Evolutionary conservation across 2,888 invertebrate species (phyloP).

Genomic region (Tetheella fluctuosa): DNA sequence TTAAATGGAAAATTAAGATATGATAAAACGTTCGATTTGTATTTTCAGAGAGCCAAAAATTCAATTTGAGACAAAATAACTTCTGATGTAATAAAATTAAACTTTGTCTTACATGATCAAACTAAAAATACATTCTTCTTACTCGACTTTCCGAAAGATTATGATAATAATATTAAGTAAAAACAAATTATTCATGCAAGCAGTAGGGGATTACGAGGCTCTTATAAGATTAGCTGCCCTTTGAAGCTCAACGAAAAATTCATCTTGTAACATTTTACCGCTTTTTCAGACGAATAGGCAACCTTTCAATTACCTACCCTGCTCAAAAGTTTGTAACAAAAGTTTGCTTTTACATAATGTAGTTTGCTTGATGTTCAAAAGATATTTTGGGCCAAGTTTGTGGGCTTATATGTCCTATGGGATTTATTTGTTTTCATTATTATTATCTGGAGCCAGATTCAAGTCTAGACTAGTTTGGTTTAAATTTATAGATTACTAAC

Average conservation of each 20-base stretch:
- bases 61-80: neutral
- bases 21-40: no score
- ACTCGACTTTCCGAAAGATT: neutral
- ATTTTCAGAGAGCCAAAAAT: no score
- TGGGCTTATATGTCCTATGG: neutral
- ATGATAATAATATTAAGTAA: slow-evolving; percentile 17
- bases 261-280: slow-evolving; percentile 40
- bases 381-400: neutral
- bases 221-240: slow-evolving; percentile 43
- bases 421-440: neutral
- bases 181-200: slow-evolving; percentile 37
- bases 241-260: slow-evolving; percentile 43
- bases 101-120: neutral
- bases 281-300: slow-evolving; percentile 38
- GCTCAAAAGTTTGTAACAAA: slow-evolving; percentile 33
- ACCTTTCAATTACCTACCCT: slow-evolving; percentile 46
- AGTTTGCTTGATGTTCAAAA: slow-evolving; percentile 13
- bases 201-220: slow-evolving; percentile 37
- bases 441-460: no score
- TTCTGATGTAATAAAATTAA: neutral
- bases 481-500: no score
- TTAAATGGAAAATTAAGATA: no score
- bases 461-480: no score
- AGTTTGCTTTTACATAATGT: slow-evolving; percentile 27
- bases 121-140: neutral